These are phyloP conservation scores for Siniperca undulata DNA, from an alignment of 2,797 vertebrate species.

Conservation along the genomic window DNA sequence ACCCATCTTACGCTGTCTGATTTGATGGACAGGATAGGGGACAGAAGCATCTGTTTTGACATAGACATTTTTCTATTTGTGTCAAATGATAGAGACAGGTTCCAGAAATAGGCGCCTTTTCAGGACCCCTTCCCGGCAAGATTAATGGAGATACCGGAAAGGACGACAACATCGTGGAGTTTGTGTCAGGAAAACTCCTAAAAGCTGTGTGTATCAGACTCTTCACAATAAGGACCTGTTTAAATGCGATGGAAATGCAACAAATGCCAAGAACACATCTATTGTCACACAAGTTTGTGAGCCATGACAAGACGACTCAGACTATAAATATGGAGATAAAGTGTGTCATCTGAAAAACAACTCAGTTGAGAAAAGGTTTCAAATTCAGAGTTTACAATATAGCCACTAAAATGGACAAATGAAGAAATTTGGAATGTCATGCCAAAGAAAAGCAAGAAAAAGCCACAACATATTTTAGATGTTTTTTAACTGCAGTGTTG, in stretches of 20 bases:
- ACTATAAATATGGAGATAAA: not conserved
- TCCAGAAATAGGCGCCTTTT: conserved; percentile 44
- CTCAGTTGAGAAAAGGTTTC: not conserved
- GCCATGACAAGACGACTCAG: not conserved
- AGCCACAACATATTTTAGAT: not conserved
- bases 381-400: not conserved
- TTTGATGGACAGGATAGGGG: conserved; percentile 46
- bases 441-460: not conserved
- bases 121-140: conserved; percentile 16
- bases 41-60: conserved; percentile 36
- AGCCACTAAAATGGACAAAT: not conserved
- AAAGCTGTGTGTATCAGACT: not conserved
- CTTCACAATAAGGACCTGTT: not conserved
- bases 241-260: conserved; percentile 3
- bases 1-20: conserved; percentile 32
- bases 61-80: conserved; percentile 39
- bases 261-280: not conserved
- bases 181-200: conserved; percentile 21
- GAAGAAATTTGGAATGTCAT: not conserved
- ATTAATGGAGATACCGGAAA: conserved; percentile 47
- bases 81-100: conserved; percentile 28
- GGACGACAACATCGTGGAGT: conserved; percentile 28
- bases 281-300: not conserved
- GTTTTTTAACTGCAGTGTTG: not conserved
- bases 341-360: not conserved